Evolutionary conservation across 2,888 invertebrate species (phyloP), one percentile per base, ranked within the genome.

Genomic region (Cataglyphis rosenhaueri): DNA sequence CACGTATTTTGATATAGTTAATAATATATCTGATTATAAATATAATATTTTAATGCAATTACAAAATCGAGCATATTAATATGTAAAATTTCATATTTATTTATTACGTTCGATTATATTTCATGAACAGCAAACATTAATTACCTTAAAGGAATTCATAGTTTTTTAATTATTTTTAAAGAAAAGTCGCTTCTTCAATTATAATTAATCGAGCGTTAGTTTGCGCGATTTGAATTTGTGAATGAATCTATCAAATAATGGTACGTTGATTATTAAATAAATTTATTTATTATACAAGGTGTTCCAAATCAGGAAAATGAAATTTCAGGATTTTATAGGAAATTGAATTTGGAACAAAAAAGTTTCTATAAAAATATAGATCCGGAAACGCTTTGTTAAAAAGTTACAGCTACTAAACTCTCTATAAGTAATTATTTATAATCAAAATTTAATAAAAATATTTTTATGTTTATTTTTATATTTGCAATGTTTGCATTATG

Each of bases 21-120:
- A 29, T 41, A 18, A 8, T 2, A 52, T n/a, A 52, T 59, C 41
- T 8, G 10, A 73, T 10, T 66, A 25, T 18, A 44, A 44, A 44
- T 44, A 52, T 8, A 61, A 61, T 61, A 32, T 3, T 62, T n/a
- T 62, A n/a, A 62, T 62, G 35, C 10, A 35, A 35, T 62, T 62
- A 62, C 5, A 52, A 52, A 52, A 52, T 52, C 52, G 8, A 52
- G n/a, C n/a, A 52, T 52, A 52, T 52, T 52, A 52, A 52, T 52
- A n/a, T 52, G 52, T 8, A 8, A 52, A 52, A n/a, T 52, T 8
- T 52, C 0, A 2, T n/a, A n/a, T 66, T 1, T 29, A 18, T 66
- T 71, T 9, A 59, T 21, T 6, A 3, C 6, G 6, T 15, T 41
- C 32, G n/a, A 29, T 73, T 71, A 55, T 15, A 32, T 29, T 5